Percentiles rank a stretch among this genome's conserved stretches.
Evolutionary conservation across 2,113 vertebrate species (phyloP).

Genomic region (Cryptomyrus ogoouensis): DNA sequence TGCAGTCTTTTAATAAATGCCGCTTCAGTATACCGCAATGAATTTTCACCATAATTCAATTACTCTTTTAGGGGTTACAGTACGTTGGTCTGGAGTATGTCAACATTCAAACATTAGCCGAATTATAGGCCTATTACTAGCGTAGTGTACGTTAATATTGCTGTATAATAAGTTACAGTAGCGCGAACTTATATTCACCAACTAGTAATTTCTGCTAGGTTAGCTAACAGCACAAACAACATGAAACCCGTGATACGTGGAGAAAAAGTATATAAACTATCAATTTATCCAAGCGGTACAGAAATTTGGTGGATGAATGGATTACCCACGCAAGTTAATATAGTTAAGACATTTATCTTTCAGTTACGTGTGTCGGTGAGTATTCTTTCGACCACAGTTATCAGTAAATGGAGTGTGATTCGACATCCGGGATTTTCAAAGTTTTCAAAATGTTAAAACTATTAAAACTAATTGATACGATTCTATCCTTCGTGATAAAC

Average conservation of each 20-base stretch:
- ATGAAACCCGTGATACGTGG: not conserved
- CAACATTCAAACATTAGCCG: not conserved
- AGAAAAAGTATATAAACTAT: not conserved
- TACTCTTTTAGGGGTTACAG: not conserved
- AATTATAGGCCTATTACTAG: not conserved
- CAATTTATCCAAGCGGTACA: not conserved
- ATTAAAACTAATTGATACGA: not conserved
- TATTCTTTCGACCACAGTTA: not conserved
- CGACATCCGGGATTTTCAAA: not conserved
- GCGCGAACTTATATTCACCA: not conserved
- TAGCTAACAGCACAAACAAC: not conserved
- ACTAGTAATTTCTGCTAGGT: not conserved
- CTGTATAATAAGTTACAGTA: not conserved
- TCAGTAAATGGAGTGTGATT: not conserved
- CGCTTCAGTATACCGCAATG: not conserved
- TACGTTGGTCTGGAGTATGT: not conserved
- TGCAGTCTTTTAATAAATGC: not conserved
- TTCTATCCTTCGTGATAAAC: too few species aligned
- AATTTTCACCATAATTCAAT: not conserved
- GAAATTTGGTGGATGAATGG: not conserved
- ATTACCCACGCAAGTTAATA: not conserved
- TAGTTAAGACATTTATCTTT: not conserved
- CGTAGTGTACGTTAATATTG: not conserved
- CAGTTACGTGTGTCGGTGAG: not conserved
- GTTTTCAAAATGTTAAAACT: not conserved